Evolutionary conservation across 2,113 vertebrate species (phyloP), one percentile per base, ranked within the genome.

Genomic region (Xerus inauris): DNA sequence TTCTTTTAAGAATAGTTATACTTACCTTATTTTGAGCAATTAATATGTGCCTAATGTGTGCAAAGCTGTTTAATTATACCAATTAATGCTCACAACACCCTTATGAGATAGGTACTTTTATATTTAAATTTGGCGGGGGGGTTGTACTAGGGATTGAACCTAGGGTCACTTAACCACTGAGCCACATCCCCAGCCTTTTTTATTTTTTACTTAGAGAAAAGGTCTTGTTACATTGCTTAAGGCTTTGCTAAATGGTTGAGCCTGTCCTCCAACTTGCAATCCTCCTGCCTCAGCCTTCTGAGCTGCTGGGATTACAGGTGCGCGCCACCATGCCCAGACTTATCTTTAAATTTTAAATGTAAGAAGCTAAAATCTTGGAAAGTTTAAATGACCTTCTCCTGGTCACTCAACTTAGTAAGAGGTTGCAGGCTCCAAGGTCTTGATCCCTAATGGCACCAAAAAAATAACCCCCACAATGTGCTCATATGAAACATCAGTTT

Each of bases 341-440:
- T 57, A 22, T 84, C 20, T 79, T 96, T 92, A 89, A 54, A 30
- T 38, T 62, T 92, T 85, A 81, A 89, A 80, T n/a, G n/a, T 30
- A 85, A 59, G 49, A 38, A 87, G 24, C 30, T 93, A 4, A 82
- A 82, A 82, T 71, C n/a, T 57, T 76, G 22, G 20, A 91, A 83
- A 77, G 42, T 45, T 30, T 90, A 76, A 88, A 11, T 93, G 30
- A 64, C 35, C 5, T 90, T 1, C 8, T 42, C 5, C 59, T 82
- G 7, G 64, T 69, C 67, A 76, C 24, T 54, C 12, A 51, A 22
- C 40, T 77, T 77, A 82, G 13, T 71, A 87, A 71, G 42, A 47
- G 28, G 26, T 59, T 49, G 38, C 89, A 69, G 30, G 45, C 24
- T 84, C 32, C 7, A 32, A 89, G 40, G 35, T 47, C 35, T 86